A percentile compares a stretch with the other conserved stretches of the same genome.
Evolutionary conservation across 2,113 vertebrate species (phyloP).

Genomic region (Lethenteron camtschaticum): DNA sequence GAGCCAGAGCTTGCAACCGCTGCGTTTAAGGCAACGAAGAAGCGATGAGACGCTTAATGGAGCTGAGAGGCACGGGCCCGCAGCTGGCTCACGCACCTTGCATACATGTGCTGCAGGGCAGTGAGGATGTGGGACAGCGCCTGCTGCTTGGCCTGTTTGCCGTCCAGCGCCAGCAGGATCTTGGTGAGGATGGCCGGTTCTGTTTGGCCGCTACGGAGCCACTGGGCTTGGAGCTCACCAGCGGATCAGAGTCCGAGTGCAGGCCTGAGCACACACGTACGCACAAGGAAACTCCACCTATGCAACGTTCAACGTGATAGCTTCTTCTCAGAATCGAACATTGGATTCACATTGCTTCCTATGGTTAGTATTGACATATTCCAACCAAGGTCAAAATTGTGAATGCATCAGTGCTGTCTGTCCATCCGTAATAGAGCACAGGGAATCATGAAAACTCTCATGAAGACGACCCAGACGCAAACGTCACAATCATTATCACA

Average conservation of each 20-base stretch:
- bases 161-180: slow-evolving; percentile 77
- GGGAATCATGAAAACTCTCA: too few species aligned
- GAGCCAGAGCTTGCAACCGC: too few species aligned
- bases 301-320: neutral
- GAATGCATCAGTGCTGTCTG: neutral
- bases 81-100: slow-evolving; percentile 33
- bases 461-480: too few species aligned
- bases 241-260: slow-evolving; percentile 30
- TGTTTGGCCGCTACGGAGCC: slow-evolving; percentile 46
- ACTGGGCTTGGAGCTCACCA: slow-evolving; percentile 59
- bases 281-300: neutral
- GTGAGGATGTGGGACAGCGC: slow-evolving; percentile 69
- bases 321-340: neutral
- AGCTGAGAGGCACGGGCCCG: too few species aligned
- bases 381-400: too few species aligned
- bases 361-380: too few species aligned
- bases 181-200: slow-evolving; percentile 81
- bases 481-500: too few species aligned
- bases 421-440: too few species aligned
- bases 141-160: slow-evolving; percentile 77
- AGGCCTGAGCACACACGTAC: slow-evolving; percentile 75
- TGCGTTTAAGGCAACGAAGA: too few species aligned
- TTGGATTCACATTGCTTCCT: too few species aligned
- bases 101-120: slow-evolving; percentile 81
- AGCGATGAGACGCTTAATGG: too few species aligned